Percentiles rank a stretch among this genome's conserved stretches.
These are phyloP conservation scores for Toxotes chatareus DNA, from an alignment of 2,113 vertebrate species.

Conservation along the genomic window DNA sequence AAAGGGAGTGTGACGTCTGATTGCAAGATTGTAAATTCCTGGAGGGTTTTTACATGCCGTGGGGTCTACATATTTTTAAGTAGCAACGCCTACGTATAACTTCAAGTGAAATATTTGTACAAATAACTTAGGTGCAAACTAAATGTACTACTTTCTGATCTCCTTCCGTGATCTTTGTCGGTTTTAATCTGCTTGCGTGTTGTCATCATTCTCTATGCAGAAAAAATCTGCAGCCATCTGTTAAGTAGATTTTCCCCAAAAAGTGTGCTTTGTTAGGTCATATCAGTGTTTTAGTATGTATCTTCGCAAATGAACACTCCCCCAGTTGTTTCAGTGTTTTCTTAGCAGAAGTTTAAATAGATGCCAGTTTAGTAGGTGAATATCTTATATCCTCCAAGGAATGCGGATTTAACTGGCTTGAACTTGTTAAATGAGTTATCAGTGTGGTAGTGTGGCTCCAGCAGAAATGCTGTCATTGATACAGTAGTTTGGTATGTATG, in stretches of 20 bases:
- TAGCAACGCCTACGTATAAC: no score
- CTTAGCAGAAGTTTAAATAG: background rate
- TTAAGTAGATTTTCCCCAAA: background rate
- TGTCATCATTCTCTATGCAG: background rate
- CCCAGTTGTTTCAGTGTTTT: background rate
- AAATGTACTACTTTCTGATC: background rate
- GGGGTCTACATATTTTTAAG: background rate
- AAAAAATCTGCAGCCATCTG: background rate
- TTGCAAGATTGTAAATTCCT: slow-evolving; percentile 21
- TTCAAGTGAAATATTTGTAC: no score
- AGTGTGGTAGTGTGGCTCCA: background rate
- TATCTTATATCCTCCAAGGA: background rate
- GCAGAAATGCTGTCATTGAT: slow-evolving; percentile 11
- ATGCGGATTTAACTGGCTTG: background rate
- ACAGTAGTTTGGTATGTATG: slow-evolving; percentile 19
- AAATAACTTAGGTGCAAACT: background rate
- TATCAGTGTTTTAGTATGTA: background rate
- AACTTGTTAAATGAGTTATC: background rate
- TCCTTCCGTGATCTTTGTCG: background rate
- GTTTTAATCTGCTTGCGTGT: background rate
- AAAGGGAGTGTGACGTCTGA: slow-evolving; percentile 13
- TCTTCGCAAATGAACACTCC: background rate
- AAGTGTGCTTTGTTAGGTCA: background rate
- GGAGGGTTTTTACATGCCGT: background rate
- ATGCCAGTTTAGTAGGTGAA: background rate